Evolutionary conservation across 2,888 invertebrate genomes (phyloP), one percentile per base, ranked within the genome.

Genomic region (Dione juno): DNA sequence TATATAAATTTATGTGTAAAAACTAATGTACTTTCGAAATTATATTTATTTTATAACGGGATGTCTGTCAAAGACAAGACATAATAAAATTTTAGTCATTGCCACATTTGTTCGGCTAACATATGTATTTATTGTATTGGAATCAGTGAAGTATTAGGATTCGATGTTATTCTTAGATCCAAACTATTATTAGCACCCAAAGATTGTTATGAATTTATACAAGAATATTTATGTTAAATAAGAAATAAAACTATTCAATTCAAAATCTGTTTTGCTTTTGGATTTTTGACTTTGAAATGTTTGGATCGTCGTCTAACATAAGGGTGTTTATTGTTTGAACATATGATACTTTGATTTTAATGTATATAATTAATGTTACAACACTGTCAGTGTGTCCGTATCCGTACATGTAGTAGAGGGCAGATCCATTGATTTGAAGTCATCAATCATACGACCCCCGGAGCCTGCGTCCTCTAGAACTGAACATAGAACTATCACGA

Each of bases 191-290:
- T 88, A 89, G 89, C 90, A 91, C 91, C 92, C 92, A 93, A 93
- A 93, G 92, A 93, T 92, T 92, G 93, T 92, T 93, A 92, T 92
- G 89, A 91, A 92, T 92, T 92, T 93, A 92, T 92, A 93, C 91
- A 92, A 92, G 86, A 89, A 89, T 93, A 92, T 92, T 92, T 92
- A 93, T 92, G 93, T 92, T 93, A 85, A 90, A 90, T 90, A 89
- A 91, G 87, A 87, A 92, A 91, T 92, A 92, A 92, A 92, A 88
- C 80, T 88, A 89, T 88, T 83, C 85, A 87, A 88, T 81, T 81
- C 87, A 85, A 79, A 80, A 81, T 81, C 76, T 77, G 81, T 80
- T 77, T 76, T 73, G 73, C 58, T 67, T 71, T 78, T 35, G 84
- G 86, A 85, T 87, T 48, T 64, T 84, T 83, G 86, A 76, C 85